Base-by-base conservation (phyloP, 2,888 invertebrate genomes). In the Callimorpha dominula region DNA sequence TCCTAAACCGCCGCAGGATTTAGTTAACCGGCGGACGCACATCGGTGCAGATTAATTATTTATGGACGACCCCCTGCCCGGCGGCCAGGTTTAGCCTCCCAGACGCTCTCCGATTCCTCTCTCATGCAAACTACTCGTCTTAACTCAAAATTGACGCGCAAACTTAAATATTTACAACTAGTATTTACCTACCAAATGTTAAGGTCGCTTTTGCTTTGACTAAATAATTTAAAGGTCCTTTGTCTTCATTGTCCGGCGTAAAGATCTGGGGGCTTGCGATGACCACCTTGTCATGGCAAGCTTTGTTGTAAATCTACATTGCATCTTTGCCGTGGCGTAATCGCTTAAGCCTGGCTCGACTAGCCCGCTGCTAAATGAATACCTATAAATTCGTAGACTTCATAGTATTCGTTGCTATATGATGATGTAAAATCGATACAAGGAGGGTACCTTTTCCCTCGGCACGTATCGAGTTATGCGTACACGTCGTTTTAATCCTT, bases 401-500 rank as follows among this genome's bases (percentile, higher is more conserved):
- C 74, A 77, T 72, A 73, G 78, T 75, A 78, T 78, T 76, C 70
- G 74, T 64, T 70, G 70, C 40, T 78, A 77, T 60, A 78, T 69
- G 77, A 77, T 81, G 77, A 79, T 77, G 77, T 74, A 79, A 84
- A 82, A 86, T 86, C 86, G 69, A 86, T 86, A 75, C 73, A 71
- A 68, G 54, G 71, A 74, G 73, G 78, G 81, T 81, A 81, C 72
- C 78, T 83, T 77, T 81, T 78, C 81, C 78, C 78, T 77, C 80
- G 76, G 79, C 89, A 89, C 86, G 88, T 92, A 92, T 91, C 88
- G 92, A 93, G 91, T 92, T 93, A 91, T 93, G 90, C 89, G 89
- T 91, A 91, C 89, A 91, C 88, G 92, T 90, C 92, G 95, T 94
- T 95, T 95, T 96, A 97, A 97, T 96, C 96, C 96, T 95, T 96